Evolutionary conservation across 2,888 invertebrate genomes (phyloP).

Genomic region (Cheilosia grossa): DNA sequence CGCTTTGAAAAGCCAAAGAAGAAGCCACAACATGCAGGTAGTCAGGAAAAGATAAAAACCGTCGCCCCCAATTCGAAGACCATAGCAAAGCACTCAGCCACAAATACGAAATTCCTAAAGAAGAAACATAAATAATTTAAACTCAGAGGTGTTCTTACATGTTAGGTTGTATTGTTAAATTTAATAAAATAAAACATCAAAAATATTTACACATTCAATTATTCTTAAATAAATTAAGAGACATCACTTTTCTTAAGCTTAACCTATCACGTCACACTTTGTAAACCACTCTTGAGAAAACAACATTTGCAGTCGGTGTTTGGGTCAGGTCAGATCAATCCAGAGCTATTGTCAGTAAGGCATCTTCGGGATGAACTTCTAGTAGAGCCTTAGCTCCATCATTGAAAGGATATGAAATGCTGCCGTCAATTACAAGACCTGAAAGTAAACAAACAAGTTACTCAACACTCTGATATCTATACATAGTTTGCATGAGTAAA

Average conservation of each 20-base stretch:
- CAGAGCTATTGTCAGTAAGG: conserved; percentile 89
- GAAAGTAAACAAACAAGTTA: conserved; percentile 50
- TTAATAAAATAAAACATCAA: conserved; percentile 41
- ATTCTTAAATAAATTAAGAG: conserved; percentile 68
- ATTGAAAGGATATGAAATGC: conserved; percentile 96
- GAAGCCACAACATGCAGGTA: conserved; percentile 50
- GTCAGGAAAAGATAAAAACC: conserved; percentile 9
- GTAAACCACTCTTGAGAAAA: conserved; percentile 35
- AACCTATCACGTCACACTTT: conserved; percentile 52
- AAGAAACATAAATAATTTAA: conserved; percentile 44
- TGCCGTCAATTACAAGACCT: conserved; percentile 97
- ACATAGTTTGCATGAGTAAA: neutral
- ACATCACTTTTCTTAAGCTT: conserved; percentile 56
- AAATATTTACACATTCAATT: conserved; percentile 57
- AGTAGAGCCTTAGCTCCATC: conserved; percentile 94
- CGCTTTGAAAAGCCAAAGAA: conserved; percentile 79
- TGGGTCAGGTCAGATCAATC: conserved; percentile 78
- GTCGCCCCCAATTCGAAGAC: conserved; percentile 23
- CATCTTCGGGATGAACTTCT: conserved; percentile 93
- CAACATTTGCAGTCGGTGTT: conserved; percentile 23
- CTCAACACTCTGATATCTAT: conserved; percentile 5
- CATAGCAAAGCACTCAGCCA: conserved; percentile 22
- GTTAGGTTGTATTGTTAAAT: conserved; percentile 30
- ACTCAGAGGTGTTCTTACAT: neutral
- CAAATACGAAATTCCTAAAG: conserved; percentile 22